phyloP scores from a whole-genome alignment of 1,140 invertebrate species.

The Hycleus phaleratus region DNA sequence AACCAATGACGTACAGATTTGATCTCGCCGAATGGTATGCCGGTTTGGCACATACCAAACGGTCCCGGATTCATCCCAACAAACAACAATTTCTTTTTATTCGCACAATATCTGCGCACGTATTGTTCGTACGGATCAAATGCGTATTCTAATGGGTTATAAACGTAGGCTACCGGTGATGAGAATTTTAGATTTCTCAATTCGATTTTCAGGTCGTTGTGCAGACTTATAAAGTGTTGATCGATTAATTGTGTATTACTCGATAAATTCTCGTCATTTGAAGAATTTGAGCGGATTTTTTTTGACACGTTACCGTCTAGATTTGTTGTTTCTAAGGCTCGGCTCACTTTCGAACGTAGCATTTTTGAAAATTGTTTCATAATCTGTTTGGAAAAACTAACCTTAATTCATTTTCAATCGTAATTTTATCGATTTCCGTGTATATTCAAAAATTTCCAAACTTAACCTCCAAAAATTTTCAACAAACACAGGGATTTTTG shows the following conservation, averaged over 20 bases:
- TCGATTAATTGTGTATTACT: background rate
- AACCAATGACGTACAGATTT: conserved; percentile 70
- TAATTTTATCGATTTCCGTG: too few relatives aligned
- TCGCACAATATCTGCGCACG: conserved; percentile 57
- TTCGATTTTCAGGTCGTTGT: background rate
- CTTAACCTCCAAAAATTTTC: too few relatives aligned
- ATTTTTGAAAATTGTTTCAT: too few relatives aligned
- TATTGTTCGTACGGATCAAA: conserved; percentile 62
- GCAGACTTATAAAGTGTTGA: conserved; percentile 3
- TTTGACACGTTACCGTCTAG: too few relatives aligned
- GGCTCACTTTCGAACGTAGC: too few relatives aligned
- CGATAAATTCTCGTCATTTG: background rate
- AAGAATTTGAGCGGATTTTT: background rate
- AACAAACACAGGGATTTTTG: too few relatives aligned
- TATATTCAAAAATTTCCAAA: too few relatives aligned
- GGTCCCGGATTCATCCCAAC: conserved; percentile 92
- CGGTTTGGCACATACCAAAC: conserved; percentile 90
- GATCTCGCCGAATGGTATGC: conserved; percentile 89
- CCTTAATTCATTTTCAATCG: too few relatives aligned
- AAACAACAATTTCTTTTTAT: conserved; percentile 66
- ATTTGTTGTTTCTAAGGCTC: too few relatives aligned
- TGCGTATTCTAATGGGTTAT: conserved; percentile 82
- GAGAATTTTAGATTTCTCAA: conserved; percentile 16
- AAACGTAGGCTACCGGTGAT: conserved; percentile 56
- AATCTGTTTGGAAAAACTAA: too few relatives aligned